Base-by-base conservation (phyloP, 2,113 vertebrate species). In the Barbus barbus region DNA sequence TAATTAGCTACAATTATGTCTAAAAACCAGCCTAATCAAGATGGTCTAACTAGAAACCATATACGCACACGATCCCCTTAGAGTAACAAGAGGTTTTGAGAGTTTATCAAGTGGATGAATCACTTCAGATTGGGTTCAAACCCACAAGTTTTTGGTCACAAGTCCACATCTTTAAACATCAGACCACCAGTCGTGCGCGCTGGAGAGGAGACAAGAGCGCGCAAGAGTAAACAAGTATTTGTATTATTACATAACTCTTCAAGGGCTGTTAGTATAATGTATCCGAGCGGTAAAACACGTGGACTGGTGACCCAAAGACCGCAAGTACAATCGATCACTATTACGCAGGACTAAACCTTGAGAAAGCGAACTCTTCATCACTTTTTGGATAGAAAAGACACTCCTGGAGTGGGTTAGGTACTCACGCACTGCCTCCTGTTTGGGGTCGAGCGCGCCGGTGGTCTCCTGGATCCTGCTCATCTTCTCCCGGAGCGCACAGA, bases 351-450 rank as follows among this genome's bases (percentile, higher is more conserved):
- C 41, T 44, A 44, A 44, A 44, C 11, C 41, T 44, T 12, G n/a
- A 26, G 44, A 20, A 9, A 11, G 51, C 18, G 7, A 33, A 36
- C 74, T 33, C 18, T 36, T 14, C 22, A 28, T 5, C 24, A 73
- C 12, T 46, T 20, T 31, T 28, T 31, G 14, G 3, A 14, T 9
- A 2, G 3, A 11, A 16, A 75, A 31, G 13, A 22, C 28, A 76
- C 9, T 56, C 26, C 9, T 13, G 26, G 53, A 83, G 51, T 9
- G 5, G 63, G n/a, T n/a, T n/a, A n/a, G 85, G 44, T 96, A 98
- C 97, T 99, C 91, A 98, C 97, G 97, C 95, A 99, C 97, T 94
- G 96, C 92, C 96, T 98, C 96, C 94, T 96, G 96, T 85, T 96
- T 97, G 87, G 96, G 96, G 92, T 99, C 97, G 94, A 97, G 92